phyloP scores from a whole-genome alignment of 2,797 vertebrate genomes.

The Cuculus canorus region DNA sequence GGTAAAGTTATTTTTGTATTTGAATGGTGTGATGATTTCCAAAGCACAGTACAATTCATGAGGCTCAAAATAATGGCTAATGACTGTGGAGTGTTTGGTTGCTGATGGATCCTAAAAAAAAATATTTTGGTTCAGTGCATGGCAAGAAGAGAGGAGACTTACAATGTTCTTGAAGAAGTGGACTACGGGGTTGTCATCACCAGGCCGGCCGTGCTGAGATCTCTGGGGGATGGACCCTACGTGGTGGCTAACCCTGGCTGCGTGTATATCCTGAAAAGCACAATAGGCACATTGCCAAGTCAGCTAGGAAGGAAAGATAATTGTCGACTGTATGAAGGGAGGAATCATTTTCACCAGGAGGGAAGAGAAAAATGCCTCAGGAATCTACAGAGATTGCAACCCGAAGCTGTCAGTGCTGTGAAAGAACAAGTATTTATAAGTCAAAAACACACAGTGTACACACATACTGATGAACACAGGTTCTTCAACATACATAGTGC shows the following conservation, averaged over 20 bases:
- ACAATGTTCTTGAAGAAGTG: slow-evolving; percentile 99
- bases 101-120: neutral
- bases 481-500: neutral
- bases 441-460: neutral
- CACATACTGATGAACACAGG: neutral
- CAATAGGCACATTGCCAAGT: neutral
- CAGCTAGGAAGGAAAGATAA: neutral
- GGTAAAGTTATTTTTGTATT: neutral
- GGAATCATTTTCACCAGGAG: neutral
- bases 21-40: neutral
- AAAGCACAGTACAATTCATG: neutral
- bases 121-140: neutral
- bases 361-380: neutral
- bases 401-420: neutral
- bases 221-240: slow-evolving; percentile 88
- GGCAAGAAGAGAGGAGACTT: slow-evolving; percentile 70
- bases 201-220: slow-evolving; percentile 88
- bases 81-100: neutral
- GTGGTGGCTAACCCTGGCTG: slow-evolving; percentile 77
- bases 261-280: slow-evolving; percentile 79
- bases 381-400: neutral
- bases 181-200: slow-evolving; percentile 92
- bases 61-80: neutral
- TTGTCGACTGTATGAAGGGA: neutral
- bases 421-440: neutral